Conservation (phyloP, 2,113 vertebrate genomes). For the Rhinichthys klamathensis region DNA sequence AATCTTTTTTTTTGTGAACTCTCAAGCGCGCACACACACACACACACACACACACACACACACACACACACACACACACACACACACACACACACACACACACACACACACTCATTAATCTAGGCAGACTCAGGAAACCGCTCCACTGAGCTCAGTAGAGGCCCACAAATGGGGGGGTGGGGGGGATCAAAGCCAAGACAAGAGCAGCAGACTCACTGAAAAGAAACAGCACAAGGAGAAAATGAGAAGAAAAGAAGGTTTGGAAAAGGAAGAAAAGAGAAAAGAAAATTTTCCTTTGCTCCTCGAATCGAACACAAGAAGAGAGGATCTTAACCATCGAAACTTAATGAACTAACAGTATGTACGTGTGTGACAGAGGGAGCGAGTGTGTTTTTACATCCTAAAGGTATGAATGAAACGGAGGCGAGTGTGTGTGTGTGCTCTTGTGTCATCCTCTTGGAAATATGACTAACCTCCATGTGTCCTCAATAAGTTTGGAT, state of each 20-base stretch:
- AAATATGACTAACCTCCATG: slow-evolving; percentile 41
- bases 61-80: background rate
- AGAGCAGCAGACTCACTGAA: slow-evolving; percentile 72
- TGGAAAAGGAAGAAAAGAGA: slow-evolving; percentile 72
- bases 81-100: slow-evolving; percentile 60
- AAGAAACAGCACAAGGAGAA: slow-evolving; percentile 75
- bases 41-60: slow-evolving; percentile 65
- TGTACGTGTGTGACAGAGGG: slow-evolving; percentile 40
- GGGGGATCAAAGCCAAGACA: slow-evolving; percentile 71
- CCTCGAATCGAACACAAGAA: slow-evolving; percentile 65
- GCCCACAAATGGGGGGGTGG: slow-evolving; percentile 63
- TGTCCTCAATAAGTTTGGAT: slow-evolving; percentile 36
- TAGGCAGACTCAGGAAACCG: slow-evolving; percentile 79
- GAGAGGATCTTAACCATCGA: slow-evolving; percentile 64
- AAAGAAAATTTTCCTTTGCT: slow-evolving; percentile 72
- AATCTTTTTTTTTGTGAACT: slow-evolving; percentile 24
- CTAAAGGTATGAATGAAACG: slow-evolving; percentile 26
- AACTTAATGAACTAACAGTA: slow-evolving; percentile 66
- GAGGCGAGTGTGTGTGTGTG: slow-evolving; percentile 30
- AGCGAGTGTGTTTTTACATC: slow-evolving; percentile 22
- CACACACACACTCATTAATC: slow-evolving; percentile 77
- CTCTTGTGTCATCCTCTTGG: slow-evolving; percentile 35
- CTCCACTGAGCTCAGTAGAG: slow-evolving; percentile 78
- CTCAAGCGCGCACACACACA: slow-evolving; percentile 53
- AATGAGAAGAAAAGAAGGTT: slow-evolving; percentile 73